Evolutionary conservation across 2,797 vertebrate genomes (phyloP).

Genomic region (Myotis findleyi): DNA sequence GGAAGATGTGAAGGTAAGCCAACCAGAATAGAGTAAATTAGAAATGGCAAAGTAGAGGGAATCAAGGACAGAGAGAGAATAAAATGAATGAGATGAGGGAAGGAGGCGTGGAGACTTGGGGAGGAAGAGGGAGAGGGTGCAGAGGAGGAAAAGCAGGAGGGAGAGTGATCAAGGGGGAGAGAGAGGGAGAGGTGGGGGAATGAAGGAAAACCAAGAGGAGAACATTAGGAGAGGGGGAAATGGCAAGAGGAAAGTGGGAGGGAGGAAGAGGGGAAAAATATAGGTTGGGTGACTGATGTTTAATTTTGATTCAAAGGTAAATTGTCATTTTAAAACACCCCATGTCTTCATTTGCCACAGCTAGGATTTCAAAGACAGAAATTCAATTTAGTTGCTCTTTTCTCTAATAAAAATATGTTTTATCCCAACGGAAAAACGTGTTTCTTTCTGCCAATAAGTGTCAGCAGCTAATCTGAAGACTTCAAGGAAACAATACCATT

Average conservation of each 20-base stretch:
- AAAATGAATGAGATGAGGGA: background rate
- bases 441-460: conserved; percentile 86
- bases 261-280: background rate
- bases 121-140: no score
- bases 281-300: background rate
- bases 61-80: background rate
- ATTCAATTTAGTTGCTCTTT: conserved; percentile 73
- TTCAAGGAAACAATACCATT: conserved; percentile 87
- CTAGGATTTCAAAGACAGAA: conserved; percentile 80
- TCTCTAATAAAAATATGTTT: conserved; percentile 84
- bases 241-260: background rate
- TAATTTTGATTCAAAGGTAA: conserved; percentile 60
- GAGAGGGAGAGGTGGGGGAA: background rate
- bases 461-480: conserved; percentile 86
- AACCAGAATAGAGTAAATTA: conserved; percentile 50
- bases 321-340: conserved; percentile 74
- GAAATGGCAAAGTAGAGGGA: background rate
- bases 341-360: conserved; percentile 78
- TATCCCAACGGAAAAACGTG: conserved; percentile 79
- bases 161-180: background rate
- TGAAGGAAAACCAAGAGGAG: background rate
- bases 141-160: no score
- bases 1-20: conserved; percentile 52
- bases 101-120: background rate
- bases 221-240: background rate